phyloP scores from a whole-genome alignment of 2,113 vertebrate genomes.

The Tyrannus savana region DNA sequence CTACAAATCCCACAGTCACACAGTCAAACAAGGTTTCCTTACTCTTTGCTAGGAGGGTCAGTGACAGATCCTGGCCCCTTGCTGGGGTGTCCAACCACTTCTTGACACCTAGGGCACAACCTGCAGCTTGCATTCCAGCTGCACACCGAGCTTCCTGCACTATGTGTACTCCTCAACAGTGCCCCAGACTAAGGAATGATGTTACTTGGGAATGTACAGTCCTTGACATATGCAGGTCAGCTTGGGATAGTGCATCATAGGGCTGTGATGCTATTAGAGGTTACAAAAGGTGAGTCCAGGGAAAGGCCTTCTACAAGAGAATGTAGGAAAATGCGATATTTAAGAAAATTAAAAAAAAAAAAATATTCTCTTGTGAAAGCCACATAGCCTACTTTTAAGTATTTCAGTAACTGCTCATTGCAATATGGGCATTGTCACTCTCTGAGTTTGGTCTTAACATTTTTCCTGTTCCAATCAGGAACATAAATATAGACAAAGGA shows the following conservation, averaged over 20 bases:
- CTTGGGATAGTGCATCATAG: background rate
- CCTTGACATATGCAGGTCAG: fast-evolving
- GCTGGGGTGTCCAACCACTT: background rate
- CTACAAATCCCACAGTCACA: background rate
- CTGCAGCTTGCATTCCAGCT: background rate
- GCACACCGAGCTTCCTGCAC: background rate
- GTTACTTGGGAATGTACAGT: background rate
- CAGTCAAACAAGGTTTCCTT: background rate
- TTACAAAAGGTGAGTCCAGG: background rate
- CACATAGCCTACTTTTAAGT: background rate
- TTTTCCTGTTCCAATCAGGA: background rate
- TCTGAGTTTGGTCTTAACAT: background rate
- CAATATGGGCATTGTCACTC: background rate
- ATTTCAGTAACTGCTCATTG: background rate
- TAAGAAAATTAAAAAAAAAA: background rate
- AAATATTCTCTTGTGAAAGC: background rate
- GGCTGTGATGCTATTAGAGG: background rate
- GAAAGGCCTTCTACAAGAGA: background rate
- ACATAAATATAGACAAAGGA: background rate
- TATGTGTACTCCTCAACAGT: fast-evolving
- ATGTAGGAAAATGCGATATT: background rate
- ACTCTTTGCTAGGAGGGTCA: background rate
- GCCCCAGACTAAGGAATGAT: background rate
- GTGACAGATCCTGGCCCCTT: background rate
- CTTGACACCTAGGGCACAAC: background rate